Evolutionary conservation across 2,113 vertebrate genomes (phyloP), one percentile per base, ranked within the genome.

Genomic region (Ranitomeya variabilis): DNA sequence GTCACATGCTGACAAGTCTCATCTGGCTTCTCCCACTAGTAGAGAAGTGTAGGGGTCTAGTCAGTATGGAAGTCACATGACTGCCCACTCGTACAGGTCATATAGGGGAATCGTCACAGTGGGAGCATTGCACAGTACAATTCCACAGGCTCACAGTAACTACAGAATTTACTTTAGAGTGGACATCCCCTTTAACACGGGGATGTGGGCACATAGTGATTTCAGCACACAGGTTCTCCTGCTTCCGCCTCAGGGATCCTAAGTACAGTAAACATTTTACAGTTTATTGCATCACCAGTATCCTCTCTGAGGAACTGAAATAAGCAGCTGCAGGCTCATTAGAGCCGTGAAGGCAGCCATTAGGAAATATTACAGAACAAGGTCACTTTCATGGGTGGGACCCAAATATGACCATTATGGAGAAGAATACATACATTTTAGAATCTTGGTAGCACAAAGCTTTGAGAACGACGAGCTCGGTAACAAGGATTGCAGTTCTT

Each of bases 331-430:
- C 21, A 67, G 45, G 45, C 62, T 54, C 13, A 54, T 14, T 11
- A 31, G 59, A 82, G 15, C 26, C 7, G 45, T n/a, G 51, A 78
- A 54, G 16, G 45, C 76, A 78, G 31, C 2, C 6, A 73, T 57
- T 85, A 71, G 23, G 52, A 52, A 78, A 86, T n/a, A 37, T 23
- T 26, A 9, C 11, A 7, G 31, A 3, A 12, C 71, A 77, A 77
- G 55, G 18, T 76, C 26, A 86, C 51, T 77, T 45, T n/a, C 18
- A 77, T 86, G 71, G 55, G 69, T 74, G 55, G 31, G n/a, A 62
- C 84, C 15, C 14, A 74, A 73, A 85, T 57, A 18, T 19, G 23
- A 57, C 83, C 60, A 3, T 80, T 26, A 80, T n/a, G 18, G 21
- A 7, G 12, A 74, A 18, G 14, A 74, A 55, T 13, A 31, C 12